These are phyloP conservation scores for Aphidoletes aphidimyza DNA, from an alignment of 2,888 invertebrate species.

Conservation along the genomic window DNA sequence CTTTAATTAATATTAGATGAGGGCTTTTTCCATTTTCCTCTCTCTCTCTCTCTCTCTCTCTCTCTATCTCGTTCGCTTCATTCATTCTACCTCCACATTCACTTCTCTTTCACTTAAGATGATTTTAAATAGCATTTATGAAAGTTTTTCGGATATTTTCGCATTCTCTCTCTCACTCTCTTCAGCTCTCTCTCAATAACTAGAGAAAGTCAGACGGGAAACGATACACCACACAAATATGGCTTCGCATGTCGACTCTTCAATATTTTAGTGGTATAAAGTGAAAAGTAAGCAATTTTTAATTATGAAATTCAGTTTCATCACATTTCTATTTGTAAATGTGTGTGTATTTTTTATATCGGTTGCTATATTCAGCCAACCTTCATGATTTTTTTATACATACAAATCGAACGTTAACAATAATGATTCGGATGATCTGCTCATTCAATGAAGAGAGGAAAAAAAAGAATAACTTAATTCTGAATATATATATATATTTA, in stretches of 20 bases:
- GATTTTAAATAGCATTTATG: slow-evolving; percentile 37
- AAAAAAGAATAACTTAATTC: too few relatives aligned
- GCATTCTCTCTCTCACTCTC: neutral
- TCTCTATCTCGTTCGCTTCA: neutral
- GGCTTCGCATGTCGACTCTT: slow-evolving; percentile 6
- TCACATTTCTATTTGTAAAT: neutral
- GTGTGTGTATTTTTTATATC: neutral
- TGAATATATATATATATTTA: neutral
- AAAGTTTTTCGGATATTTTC: neutral
- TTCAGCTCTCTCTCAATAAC: neutral
- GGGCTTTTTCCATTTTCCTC: neutral
- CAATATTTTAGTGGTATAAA: slow-evolving; percentile 31
- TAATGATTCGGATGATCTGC: too few relatives aligned
- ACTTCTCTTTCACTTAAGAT: slow-evolving; percentile 15
- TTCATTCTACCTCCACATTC: neutral
- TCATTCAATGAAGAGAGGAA: neutral
- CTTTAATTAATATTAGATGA: slow-evolving; percentile 46
- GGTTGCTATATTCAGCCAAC: neutral
- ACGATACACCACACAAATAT: neutral
- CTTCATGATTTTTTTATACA: too few relatives aligned
- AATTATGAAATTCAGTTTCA: slow-evolving; percentile 35
- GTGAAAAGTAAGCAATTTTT: slow-evolving; percentile 51
- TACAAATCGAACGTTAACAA: too few relatives aligned
- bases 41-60: neutral
- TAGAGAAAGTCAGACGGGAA: neutral